Conservation (phyloP, 2,113 vertebrate species). For the Nasalis larvatus region DNA sequence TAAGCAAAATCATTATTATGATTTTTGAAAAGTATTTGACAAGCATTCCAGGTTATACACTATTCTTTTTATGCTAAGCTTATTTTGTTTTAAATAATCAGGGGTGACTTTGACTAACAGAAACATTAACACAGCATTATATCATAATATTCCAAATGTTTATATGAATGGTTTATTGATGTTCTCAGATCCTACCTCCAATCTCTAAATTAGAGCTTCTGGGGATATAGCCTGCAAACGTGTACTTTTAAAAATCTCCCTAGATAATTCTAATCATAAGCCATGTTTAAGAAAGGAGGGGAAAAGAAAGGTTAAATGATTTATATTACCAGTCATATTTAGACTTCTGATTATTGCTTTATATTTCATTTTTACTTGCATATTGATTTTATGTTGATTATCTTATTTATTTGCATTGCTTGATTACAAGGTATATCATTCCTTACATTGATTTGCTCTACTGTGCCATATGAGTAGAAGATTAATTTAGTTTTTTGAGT, state of each 20-base stretch:
- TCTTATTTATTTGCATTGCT: slow-evolving; percentile 65
- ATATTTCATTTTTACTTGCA: slow-evolving; percentile 54
- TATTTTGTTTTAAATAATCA: slow-evolving; percentile 19
- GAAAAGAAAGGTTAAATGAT: slow-evolving; percentile 28
- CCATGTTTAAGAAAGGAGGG: not conserved
- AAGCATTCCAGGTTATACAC: not conserved
- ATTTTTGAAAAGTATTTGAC: not conserved
- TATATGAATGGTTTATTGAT: not conserved
- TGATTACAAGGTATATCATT: slow-evolving; percentile 63
- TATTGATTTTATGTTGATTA: slow-evolving; percentile 72
- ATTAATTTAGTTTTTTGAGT: slow-evolving; percentile 68
- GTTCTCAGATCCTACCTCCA: not conserved
- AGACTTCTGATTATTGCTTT: slow-evolving; percentile 42
- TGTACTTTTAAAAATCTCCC: not conserved
- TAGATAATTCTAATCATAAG: not conserved
- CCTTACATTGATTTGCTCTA: slow-evolving; percentile 49
- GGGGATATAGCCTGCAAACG: not conserved
- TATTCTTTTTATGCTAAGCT: not conserved
- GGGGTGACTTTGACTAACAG: not conserved
- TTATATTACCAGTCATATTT: slow-evolving; percentile 35
- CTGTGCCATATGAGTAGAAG: slow-evolving; percentile 14
- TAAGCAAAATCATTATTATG: not conserved
- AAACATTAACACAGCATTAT: not conserved
- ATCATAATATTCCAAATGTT: slow-evolving; percentile 9
- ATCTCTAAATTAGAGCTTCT: not conserved